Base-by-base conservation (phyloP, 2,113 vertebrate genomes). In the Bos taurus region DNA sequence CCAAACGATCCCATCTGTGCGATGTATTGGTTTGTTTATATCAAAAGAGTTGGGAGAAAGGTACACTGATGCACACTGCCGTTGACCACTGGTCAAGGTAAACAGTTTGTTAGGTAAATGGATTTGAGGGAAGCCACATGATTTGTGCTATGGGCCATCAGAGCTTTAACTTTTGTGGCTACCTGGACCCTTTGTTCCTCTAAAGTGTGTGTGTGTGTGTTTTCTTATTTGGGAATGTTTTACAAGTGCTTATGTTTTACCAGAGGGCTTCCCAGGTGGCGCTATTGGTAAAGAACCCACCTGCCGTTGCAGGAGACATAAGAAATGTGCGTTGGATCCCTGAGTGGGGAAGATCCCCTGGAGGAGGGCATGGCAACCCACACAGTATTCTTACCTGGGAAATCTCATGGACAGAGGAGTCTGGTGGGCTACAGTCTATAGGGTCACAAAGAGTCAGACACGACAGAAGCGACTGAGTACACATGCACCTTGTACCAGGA, bases 1-100 rank as follows among this genome's bases (percentile, higher is more conserved):
- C 62, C 88, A 74, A 90, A 97, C 9, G 71, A 21, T 81, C 56
- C 92, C 96, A 90, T 96, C 97, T 96, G 98, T 40, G 59, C 60
- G 1, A 21, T 50, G 26, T 26, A 56, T n/a, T 54, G n/a, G 46
- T 64, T 92, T 91, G 10, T 43, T 97, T 62, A 16, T 67, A 84
- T 64, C 71, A 60, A 54, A 94, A 78, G 88, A 28, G 52, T 19
- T 74, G 83, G 54, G 78, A 52, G 23, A n/a, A 30, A 94, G 60
- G 62, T 86, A n/a, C 23, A 40, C 2, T 14, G 36, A 82, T 30
- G 88, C 57, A 56, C 13, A 16, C 28, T 64, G 81, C 23, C 93
- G 59, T 2, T 84, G 89, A 59, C 50, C 82, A 36, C 36, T 54
- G 85, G 60, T 52, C 82, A 57, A 77, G 36, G 19, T 50, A n/a